Percentiles rank a stretch among this genome's conserved stretches.
Evolutionary conservation across 2,888 invertebrate genomes (phyloP).

Genomic region (Dicycla oo): DNA sequence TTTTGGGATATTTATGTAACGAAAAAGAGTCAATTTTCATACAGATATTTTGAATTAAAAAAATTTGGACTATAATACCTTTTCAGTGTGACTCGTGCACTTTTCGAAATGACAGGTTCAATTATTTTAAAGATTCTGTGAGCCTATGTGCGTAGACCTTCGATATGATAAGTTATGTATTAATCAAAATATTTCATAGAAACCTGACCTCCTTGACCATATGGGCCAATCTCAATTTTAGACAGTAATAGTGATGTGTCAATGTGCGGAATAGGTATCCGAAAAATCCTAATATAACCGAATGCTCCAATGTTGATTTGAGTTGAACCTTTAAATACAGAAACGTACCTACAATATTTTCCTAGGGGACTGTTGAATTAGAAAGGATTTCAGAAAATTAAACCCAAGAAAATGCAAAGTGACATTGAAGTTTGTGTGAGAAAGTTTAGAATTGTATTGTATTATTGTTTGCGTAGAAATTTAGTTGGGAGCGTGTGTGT

Average conservation of each 20-base stretch:
- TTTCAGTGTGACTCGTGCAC: no score
- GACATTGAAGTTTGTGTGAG: neutral
- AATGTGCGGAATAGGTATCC: slow-evolving; percentile 13
- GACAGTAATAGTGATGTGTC: slow-evolving; percentile 27
- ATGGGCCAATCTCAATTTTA: slow-evolving; percentile 5
- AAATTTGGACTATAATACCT: no score
- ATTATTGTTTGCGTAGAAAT: no score
- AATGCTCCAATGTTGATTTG: neutral
- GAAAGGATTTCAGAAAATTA: no score
- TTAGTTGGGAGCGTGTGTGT: no score
- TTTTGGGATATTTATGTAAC: no score
- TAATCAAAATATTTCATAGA: slow-evolving; percentile 7
- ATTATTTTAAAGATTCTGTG: neutral
- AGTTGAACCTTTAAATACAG: neutral
- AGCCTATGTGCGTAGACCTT: slow-evolving; percentile 12
- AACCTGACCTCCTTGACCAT: slow-evolving; percentile 25
- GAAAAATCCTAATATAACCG: neutral
- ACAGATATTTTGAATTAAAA: no score
- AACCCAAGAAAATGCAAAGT: neutral
- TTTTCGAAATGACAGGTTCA: no score
- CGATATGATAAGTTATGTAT: neutral
- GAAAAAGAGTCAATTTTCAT: no score
- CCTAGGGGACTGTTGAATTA: no score
- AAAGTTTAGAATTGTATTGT: slow-evolving; percentile 13
- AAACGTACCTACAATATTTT: neutral